phyloP scores from a whole-genome alignment of 1,140 invertebrate species.

The Papilio xuthus region DNA sequence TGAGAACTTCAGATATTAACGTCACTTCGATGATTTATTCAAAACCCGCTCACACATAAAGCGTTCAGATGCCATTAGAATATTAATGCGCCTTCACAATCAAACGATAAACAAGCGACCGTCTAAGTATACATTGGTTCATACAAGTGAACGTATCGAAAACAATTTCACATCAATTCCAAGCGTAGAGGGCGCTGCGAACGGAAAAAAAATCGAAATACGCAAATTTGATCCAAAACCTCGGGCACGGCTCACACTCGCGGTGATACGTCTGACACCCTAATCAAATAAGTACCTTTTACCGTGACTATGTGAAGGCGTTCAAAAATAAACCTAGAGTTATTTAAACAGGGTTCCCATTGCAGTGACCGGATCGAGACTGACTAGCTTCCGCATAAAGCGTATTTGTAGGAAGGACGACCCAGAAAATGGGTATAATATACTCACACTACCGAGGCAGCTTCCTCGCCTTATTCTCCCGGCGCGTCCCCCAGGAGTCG shows the following conservation, averaged over 20 bases:
- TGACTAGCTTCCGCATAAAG: conserved; percentile 80
- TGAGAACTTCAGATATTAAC: conserved; percentile 62
- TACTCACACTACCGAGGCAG: conserved; percentile 77
- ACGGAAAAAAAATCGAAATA: conserved; percentile 72
- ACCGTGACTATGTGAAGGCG: conserved; percentile 55
- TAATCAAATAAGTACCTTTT: conserved; percentile 82
- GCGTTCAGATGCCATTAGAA: conserved; percentile 63
- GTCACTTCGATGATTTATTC: conserved; percentile 67
- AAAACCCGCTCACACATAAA: conserved; percentile 61
- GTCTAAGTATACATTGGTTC: conserved; percentile 43
- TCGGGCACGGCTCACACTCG: conserved; percentile 72
- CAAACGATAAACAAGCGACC: conserved; percentile 30
- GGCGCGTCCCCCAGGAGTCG: conserved; percentile 74
- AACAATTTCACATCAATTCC: conserved; percentile 63
- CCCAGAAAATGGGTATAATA: conserved; percentile 82
- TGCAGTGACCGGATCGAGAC: conserved; percentile 47
- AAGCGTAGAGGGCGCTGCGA: conserved; percentile 48
- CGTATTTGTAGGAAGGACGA: conserved; percentile 82
- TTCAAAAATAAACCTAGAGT: conserved; percentile 49
- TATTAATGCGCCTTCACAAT: conserved; percentile 60
- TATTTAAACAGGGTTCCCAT: conserved; percentile 50
- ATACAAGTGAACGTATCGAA: conserved; percentile 42
- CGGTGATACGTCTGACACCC: conserved; percentile 81
- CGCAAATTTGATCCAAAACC: conserved; percentile 79
- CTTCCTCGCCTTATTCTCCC: conserved; percentile 75